These are phyloP conservation scores for Girardinichthys multiradiatus DNA, from an alignment of 2,113 vertebrate genomes.

Conservation along the genomic window DNA sequence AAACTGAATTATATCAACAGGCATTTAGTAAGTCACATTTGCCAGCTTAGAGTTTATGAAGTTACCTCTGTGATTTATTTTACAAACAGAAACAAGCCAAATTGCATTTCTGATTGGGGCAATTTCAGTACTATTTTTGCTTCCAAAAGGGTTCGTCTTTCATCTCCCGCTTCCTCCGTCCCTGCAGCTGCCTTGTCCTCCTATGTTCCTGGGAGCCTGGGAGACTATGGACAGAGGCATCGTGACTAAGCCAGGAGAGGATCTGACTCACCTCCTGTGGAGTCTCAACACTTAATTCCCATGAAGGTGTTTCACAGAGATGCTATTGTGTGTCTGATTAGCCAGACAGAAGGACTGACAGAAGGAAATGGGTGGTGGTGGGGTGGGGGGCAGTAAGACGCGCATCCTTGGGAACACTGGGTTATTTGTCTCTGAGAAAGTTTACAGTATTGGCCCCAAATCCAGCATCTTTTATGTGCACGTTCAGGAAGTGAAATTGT, in stretches of 20 bases:
- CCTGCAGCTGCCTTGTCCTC: background rate
- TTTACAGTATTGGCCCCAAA: background rate
- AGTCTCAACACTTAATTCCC: conserved; percentile 48
- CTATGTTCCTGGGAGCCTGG: conserved; percentile 6
- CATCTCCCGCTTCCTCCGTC: background rate
- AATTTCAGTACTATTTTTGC: background rate
- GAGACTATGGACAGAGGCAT: background rate
- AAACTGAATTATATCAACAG: background rate
- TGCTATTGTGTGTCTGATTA: conserved; percentile 52
- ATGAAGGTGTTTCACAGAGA: conserved; percentile 43
- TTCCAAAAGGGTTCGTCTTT: background rate
- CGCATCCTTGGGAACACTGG: conserved; percentile 2
- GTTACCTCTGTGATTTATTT: background rate
- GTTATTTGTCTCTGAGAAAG: background rate
- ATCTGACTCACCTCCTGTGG: conserved; percentile 56
- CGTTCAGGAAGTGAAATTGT: conserved; percentile 1
- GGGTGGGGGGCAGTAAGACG: background rate
- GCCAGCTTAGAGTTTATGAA: background rate
- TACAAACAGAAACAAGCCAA: background rate
- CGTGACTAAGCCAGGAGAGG: conserved; percentile 47
- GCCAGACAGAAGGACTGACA: conserved; percentile 11
- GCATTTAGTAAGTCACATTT: background rate
- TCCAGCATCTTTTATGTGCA: conserved; percentile 5
- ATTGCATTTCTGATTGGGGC: background rate
- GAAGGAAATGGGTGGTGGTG: background rate